phyloP scores from a whole-genome alignment of 2,113 vertebrate species.

The Lasiurus borealis region DNA sequence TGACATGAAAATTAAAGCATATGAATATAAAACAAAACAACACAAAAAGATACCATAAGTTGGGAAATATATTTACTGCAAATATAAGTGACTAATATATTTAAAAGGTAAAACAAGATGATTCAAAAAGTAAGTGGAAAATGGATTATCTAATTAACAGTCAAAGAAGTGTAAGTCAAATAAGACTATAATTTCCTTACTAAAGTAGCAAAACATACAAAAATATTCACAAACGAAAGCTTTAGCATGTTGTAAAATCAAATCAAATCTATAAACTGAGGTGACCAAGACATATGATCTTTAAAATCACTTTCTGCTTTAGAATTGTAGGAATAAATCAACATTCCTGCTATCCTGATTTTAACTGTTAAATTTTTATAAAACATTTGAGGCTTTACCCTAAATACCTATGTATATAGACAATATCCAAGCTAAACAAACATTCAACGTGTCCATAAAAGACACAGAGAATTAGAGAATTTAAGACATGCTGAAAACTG shows the following conservation, averaged over 20 bases:
- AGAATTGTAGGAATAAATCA: not conserved
- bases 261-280: not conserved
- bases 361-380: not conserved
- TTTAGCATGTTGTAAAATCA: not conserved
- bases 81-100: not conserved
- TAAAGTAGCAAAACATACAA: slow-evolving; percentile 38
- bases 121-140: slow-evolving; percentile 37
- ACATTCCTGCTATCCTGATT: not conserved
- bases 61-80: slow-evolving; percentile 1
- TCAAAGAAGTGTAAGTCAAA: not conserved
- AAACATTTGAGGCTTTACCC: not conserved
- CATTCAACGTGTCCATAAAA: not conserved
- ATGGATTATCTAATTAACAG: not conserved
- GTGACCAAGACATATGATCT: not conserved
- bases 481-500: not conserved
- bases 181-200: not conserved
- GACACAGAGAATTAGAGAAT: not conserved
- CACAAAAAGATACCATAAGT: not conserved
- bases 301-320: not conserved
- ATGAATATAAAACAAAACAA: not conserved
- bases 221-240: slow-evolving; percentile 44
- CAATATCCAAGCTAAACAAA: not conserved
- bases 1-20: slow-evolving; percentile 27
- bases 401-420: not conserved
- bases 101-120: not conserved